phyloP scores from a whole-genome alignment of 1,140 invertebrate species.

The Drosophila lacteicornis region DNA sequence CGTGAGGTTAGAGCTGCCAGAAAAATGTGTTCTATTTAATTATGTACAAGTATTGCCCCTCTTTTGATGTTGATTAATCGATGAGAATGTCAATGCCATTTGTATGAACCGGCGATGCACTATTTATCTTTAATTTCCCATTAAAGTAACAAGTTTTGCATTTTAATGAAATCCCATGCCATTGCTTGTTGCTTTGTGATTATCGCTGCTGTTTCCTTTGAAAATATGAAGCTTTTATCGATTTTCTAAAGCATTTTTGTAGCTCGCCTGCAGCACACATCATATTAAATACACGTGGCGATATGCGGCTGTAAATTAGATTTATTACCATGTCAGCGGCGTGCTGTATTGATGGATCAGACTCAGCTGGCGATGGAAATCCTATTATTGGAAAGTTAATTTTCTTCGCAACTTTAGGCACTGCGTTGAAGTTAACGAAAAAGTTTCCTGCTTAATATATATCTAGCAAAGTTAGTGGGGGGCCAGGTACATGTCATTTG shows the following conservation, averaged over 20 bases:
- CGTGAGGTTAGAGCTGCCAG: slow-evolving; percentile 10
- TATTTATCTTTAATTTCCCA: background rate
- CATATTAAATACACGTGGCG: slow-evolving; percentile 13
- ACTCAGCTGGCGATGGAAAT: slow-evolving; percentile 29
- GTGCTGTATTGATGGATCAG: slow-evolving; percentile 42
- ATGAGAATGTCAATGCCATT: slow-evolving; percentile 1
- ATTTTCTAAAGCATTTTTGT: background rate
- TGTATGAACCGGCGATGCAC: background rate
- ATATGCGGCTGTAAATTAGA: slow-evolving; percentile 32
- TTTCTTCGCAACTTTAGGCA: background rate
- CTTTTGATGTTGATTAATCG: slow-evolving; percentile 27
- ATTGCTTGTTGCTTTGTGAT: background rate
- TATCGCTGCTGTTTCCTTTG: background rate
- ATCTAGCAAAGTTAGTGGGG: background rate
- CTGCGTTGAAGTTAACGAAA: background rate
- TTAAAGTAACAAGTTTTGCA: slow-evolving; percentile 1
- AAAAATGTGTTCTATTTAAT: slow-evolving; percentile 33
- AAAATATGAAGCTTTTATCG: background rate
- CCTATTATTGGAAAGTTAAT: slow-evolving; percentile 37
- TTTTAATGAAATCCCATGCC: background rate
- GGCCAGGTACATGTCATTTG: background rate
- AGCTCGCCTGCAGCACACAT: background rate
- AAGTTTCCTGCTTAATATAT: slow-evolving; percentile 7
- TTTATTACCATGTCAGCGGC: slow-evolving; percentile 17
- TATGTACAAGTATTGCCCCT: background rate